Evolutionary conservation across 2,888 invertebrate genomes (phyloP).

Genomic region (Diplazon laetatorius): DNA sequence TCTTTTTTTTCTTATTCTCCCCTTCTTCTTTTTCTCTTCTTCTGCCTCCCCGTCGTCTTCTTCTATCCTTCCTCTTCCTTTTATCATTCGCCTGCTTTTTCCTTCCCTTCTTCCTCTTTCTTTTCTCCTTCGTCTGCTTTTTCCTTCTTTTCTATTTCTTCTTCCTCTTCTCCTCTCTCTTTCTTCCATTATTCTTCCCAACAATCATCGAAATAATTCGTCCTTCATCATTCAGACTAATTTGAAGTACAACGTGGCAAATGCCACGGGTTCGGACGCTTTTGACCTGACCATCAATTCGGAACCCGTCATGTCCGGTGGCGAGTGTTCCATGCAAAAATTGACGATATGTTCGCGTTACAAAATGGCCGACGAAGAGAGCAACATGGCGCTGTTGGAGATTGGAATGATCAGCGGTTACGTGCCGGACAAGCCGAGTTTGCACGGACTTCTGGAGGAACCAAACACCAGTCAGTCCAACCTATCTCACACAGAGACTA

Average conservation of each 20-base stretch:
- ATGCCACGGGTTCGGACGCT: constrained; percentile 82
- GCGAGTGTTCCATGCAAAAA: constrained; percentile 83
- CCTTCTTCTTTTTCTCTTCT: not conserved
- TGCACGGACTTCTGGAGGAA: constrained; percentile 84
- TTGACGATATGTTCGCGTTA: constrained; percentile 79
- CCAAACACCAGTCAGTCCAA: constrained; percentile 80
- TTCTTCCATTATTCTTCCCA: no score
- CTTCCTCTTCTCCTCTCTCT: not conserved
- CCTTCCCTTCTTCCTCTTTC: no score
- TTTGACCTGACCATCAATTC: constrained; percentile 83
- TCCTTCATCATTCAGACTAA: constrained; percentile 78
- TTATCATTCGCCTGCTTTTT: no score
- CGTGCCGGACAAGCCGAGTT: constrained; percentile 84
- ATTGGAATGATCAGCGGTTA: constrained; percentile 87
- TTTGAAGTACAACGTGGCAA: constrained; percentile 83
- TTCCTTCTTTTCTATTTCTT: not conserved
- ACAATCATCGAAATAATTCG: no score
- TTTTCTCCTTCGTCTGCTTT: not conserved
- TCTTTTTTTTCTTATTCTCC: no score
- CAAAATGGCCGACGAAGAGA: constrained; percentile 82
- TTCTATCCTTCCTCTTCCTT: no score
- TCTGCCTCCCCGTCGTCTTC: no score
- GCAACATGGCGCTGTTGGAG: constrained; percentile 85
- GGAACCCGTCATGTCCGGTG: constrained; percentile 80
- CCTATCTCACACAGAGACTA: not conserved